phyloP scores from a whole-genome alignment of 2,888 invertebrate species.

The Encarsia formosa region DNA sequence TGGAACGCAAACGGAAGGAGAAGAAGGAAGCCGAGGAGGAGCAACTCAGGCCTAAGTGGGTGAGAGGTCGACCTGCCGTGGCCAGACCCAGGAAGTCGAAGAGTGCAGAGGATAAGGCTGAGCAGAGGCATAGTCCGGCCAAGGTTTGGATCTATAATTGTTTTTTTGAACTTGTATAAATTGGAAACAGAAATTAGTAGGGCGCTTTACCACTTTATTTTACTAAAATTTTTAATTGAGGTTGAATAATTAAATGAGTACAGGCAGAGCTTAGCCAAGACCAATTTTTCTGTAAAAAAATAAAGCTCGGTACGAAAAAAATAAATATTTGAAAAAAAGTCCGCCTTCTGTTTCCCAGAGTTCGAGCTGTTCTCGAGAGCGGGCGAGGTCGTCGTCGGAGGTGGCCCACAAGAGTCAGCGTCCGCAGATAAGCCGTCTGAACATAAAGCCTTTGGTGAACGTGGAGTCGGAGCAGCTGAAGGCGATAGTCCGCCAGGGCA shows the following conservation, averaged over 20 bases:
- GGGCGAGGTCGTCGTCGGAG: constrained; percentile 29
- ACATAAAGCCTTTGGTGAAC: constrained; percentile 44
- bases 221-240: too few species aligned
- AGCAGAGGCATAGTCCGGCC: neutral
- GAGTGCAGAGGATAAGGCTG: constrained; percentile 10
- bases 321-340: too few species aligned
- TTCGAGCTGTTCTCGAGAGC: constrained; percentile 6
- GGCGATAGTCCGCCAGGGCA: constrained; percentile 48
- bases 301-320: too few species aligned
- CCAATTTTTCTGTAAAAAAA: neutral
- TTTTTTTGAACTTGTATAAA: too few species aligned
- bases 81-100: constrained; percentile 29
- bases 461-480: constrained; percentile 48
- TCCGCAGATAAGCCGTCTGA: neutral
- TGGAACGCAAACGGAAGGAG: constrained; percentile 35
- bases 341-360: constrained; percentile 12
- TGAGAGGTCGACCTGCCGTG: constrained; percentile 18
- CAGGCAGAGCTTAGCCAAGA: too few species aligned
- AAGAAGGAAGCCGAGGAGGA: constrained; percentile 20
- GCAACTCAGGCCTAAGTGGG: constrained; percentile 29
- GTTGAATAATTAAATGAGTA: too few species aligned
- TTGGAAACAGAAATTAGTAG: too few species aligned
- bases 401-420: constrained; percentile 28
- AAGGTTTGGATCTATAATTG: too few species aligned
- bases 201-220: too few species aligned